Evolutionary conservation across 2,888 invertebrate genomes (phyloP).

Genomic region (Pandemis cinnamomeana): DNA sequence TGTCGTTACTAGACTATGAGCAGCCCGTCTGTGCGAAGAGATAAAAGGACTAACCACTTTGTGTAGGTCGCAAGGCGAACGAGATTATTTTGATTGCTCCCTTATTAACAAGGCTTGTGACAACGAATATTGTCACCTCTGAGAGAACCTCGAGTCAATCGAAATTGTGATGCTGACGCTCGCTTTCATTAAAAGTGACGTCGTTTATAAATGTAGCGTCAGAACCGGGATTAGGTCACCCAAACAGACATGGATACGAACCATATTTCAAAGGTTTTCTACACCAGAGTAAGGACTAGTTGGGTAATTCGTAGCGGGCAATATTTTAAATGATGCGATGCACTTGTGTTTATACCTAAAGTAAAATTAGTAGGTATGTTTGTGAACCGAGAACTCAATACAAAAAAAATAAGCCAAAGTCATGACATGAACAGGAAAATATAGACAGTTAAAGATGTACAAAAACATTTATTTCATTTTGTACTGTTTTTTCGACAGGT

Average conservation of each 20-base stretch:
- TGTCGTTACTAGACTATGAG: constrained; percentile 5
- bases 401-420: too few species aligned
- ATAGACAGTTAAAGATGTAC: too few species aligned
- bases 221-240: not conserved
- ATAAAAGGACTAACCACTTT: constrained; percentile 54
- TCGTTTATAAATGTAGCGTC: not conserved
- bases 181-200: not conserved
- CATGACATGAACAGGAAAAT: too few species aligned
- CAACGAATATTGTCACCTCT: constrained; percentile 35
- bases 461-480: too few species aligned
- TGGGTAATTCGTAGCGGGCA: too few species aligned
- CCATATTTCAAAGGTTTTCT: not conserved
- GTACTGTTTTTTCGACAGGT: too few species aligned
- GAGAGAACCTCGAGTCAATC: constrained; percentile 1
- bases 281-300: not conserved
- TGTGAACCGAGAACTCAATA: too few species aligned
- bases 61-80: constrained; percentile 51
- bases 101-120: constrained; percentile 50
- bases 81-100: constrained; percentile 56
- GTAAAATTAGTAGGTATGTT: too few species aligned
- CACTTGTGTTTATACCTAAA: too few species aligned
- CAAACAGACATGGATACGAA: too few species aligned
- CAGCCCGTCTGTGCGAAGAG: constrained; percentile 52
- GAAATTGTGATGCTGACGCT: constrained; percentile 5
- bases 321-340: too few species aligned